Base-by-base conservation (phyloP, 2,888 invertebrate species). In the Oligia fasciuncula region DNA sequence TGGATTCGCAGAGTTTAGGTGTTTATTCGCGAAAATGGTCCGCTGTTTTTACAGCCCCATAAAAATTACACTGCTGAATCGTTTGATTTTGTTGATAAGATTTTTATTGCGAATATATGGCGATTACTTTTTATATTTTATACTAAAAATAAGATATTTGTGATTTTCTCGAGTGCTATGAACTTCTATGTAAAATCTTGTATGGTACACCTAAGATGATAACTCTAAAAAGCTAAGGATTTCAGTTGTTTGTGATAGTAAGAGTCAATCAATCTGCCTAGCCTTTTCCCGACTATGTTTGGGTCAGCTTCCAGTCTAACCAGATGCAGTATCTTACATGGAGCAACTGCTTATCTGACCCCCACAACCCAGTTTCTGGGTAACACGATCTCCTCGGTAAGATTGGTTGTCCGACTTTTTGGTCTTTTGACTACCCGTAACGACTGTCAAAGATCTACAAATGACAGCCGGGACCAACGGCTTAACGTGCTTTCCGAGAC, bases 21-120 rank as follows among this genome's bases (percentile, higher is more conserved):
- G 86, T 88, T 89, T 86, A 89, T 85, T 89, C 81, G 75, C 76
- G 86, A 88, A 91, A 92, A 94, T 91, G 91, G 91, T 91, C 91
- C 90, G 85, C 85, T 87, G 87, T 91, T 91, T 92, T 94, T 95
- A 95, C 92, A 91, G 88, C 92, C 89, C 87, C 86, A 93, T 95
- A 95, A 95, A 94, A 94, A 93, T 92, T 91, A 93, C 91, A 92
- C 91, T 91, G 92, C 91, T 91, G 93, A 93, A 93, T 92, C 92
- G 91, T 93, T 93, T 92, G 94, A 94, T 93, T 93, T 90, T 90
- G 91, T 89, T 91, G 91, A 91, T 93, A 92, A 93, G 92, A 89
- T 91, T 90, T 93, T 94, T 93, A 94, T 91, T 91, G 91, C 90
- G 81, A 87, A 90, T 92, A 91, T 92, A 92, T 91, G 88, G 89